Base-by-base conservation (phyloP, 2,888 invertebrate genomes). In the Chymomyza procnemis region DNA sequence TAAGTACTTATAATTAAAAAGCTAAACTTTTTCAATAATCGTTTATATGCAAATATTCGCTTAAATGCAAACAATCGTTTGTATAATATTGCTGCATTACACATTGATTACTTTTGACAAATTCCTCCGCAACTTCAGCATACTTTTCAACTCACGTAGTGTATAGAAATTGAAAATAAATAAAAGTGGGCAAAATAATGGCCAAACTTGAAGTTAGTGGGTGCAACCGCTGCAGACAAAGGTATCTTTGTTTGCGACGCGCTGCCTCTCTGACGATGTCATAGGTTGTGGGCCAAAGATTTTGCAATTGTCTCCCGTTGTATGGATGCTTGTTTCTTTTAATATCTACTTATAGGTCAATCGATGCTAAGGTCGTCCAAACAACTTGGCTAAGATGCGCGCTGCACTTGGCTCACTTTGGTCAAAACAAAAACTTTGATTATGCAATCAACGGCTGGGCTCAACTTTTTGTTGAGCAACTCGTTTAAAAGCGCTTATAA, bases 241-340 rank as follows among this genome's bases (percentile, higher is more conserved):
- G 54, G 2, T 12, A 19, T 22, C 54, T 54, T 54, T 50, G 48
- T 50, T 50, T 50, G 16, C 48, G 16, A n/a, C 48, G 48, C 48
- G n/a, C n/a, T n/a, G n/a, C n/a, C n/a, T 54, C 22, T 21, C 22
- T 54, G 22, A 14, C 72, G 76, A 76, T 76, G 79, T 78, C 76
- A 76, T 76, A 76, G 79, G 76, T 76, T 76, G 76, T 19, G 18
- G 21, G 54, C 19, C 54, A 54, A 54, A 54, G 19, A 54, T 54
- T 54, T 54, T 21, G 54, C 54, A 54, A 54, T 54, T 41, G 34
- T 41, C 34, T 41, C 34, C 34, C 12, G 34, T n/a, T n/a, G n/a
- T n/a, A 12, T 41, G 12, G 34, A 41, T 12, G 1, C 12, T 12
- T 12, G 34, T 41, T 41, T 41, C 34, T 41, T 41, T 54, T 54